phyloP scores from a whole-genome alignment of 2,113 vertebrate genomes.

The Corapipo altera region DNA sequence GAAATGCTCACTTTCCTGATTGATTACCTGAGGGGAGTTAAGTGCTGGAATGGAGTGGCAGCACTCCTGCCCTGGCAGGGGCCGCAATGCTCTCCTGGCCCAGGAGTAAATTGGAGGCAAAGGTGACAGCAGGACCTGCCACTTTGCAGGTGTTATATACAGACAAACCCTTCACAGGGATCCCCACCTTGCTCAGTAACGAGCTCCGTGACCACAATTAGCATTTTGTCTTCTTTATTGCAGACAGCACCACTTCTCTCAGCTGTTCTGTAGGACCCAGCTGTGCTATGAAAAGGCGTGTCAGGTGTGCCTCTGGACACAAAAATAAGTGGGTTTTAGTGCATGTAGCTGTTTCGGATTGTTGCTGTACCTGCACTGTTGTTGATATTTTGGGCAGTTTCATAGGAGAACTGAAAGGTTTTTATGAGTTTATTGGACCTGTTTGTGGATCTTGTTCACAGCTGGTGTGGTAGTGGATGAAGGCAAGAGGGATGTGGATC shows the following conservation, averaged over 20 bases:
- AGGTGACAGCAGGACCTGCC: not conserved
- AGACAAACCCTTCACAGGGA: not conserved
- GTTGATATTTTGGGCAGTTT: not conserved
- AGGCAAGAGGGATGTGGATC: not conserved
- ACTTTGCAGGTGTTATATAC: not conserved
- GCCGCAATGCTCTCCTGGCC: rapidly evolving
- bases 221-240: not conserved
- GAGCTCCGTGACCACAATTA: not conserved
- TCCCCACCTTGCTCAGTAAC: not conserved
- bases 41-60: not conserved
- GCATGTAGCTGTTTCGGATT: not conserved
- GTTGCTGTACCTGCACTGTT: not conserved
- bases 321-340: not conserved
- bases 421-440: not conserved
- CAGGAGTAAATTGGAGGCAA: not conserved
- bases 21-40: rapidly evolving
- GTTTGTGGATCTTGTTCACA: not conserved
- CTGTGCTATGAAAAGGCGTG: not conserved
- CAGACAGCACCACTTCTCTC: not conserved
- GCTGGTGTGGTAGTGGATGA: rapidly evolving
- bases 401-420: rapidly evolving
- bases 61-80: not conserved
- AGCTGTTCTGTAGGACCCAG: not conserved
- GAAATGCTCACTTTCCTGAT: not conserved
- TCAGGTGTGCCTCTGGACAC: not conserved